Percentiles rank a stretch among this genome's conserved stretches.
phyloP scores from a whole-genome alignment of 2,888 invertebrate species.

The Drymonia ruficornis region DNA sequence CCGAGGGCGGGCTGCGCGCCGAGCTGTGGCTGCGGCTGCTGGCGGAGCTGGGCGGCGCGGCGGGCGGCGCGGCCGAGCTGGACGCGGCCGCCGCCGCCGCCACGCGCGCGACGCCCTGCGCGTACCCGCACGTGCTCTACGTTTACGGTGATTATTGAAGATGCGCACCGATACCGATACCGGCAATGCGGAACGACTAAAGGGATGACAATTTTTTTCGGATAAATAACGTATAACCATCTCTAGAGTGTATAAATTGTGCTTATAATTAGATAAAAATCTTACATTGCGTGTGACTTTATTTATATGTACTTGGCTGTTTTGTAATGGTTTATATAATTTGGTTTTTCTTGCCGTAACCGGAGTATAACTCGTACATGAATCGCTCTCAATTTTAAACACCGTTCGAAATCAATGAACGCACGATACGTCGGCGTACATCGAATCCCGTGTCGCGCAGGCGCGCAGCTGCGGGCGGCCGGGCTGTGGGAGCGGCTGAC shows the following conservation, averaged over 20 bases:
- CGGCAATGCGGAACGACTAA: no score
- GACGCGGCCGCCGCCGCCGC: conserved; percentile 32
- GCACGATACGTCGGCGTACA: conserved; percentile 1
- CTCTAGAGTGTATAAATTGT: no score
- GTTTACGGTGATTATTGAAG: conserved; percentile 46
- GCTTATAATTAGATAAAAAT: no score
- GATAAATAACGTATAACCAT: no score
- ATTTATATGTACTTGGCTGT: no score
- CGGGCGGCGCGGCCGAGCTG: conserved; percentile 29
- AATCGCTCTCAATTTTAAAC: no score
- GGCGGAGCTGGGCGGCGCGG: conserved; percentile 30
- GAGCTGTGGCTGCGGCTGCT: conserved; percentile 55
- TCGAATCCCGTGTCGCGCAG: conserved; percentile 31
- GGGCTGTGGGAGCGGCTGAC: conserved; percentile 91
- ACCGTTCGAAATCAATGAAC: not conserved
- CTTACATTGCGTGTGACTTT: no score
- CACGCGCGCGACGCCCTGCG: conserved; percentile 36
- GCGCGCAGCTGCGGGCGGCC: conserved; percentile 82
- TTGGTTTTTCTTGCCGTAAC: no score
- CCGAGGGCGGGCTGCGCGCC: conserved; percentile 25
- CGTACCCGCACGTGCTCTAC: conserved; percentile 58
- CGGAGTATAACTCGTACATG: no score
- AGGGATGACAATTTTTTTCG: no score
- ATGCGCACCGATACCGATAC: not conserved
- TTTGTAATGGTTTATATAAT: no score